Evolutionary conservation across 2,113 vertebrate species (phyloP).

Genomic region (Apistogramma diplotaenia): DNA sequence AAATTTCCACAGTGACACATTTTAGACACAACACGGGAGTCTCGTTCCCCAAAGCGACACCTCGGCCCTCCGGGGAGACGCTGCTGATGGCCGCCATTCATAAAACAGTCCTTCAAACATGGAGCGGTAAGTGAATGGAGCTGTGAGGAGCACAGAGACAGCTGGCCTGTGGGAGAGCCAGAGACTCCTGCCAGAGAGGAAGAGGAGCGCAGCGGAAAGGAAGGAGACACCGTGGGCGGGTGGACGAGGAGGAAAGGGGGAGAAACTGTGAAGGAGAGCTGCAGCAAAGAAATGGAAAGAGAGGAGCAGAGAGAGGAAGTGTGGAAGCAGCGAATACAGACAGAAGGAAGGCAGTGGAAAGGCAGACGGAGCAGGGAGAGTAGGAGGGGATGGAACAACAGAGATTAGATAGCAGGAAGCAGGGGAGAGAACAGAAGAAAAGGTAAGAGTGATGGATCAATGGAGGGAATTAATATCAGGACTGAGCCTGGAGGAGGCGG

Average conservation of each 20-base stretch:
- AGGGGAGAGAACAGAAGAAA: neutral
- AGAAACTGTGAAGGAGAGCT: neutral
- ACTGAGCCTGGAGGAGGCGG: neutral
- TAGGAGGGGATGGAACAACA: slow-evolving; percentile 5
- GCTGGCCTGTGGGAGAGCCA: slow-evolving; percentile 53
- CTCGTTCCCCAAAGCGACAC: neutral
- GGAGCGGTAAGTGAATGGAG: slow-evolving; percentile 23
- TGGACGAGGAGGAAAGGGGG: slow-evolving; percentile 1
- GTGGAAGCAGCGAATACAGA: neutral
- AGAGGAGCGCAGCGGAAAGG: neutral
- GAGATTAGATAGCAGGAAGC: neutral
- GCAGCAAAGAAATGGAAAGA: neutral
- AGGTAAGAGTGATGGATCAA: slow-evolving; percentile 5
- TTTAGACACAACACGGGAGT: slow-evolving; percentile 17
- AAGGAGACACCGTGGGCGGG: neutral
- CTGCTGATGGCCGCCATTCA: slow-evolving; percentile 36
- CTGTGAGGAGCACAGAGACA: slow-evolving; percentile 38
- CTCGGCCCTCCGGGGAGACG: neutral
- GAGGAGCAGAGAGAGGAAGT: neutral
- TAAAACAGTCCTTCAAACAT: neutral
- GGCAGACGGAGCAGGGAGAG: neutral
- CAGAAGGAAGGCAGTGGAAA: neutral
- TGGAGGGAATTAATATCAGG: slow-evolving; percentile 8
- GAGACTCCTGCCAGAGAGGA: slow-evolving; percentile 34
- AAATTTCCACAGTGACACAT: slow-evolving; percentile 31